These are phyloP conservation scores for Psophia crepitans DNA, from an alignment of 2,113 vertebrate species.

Conservation along the genomic window DNA sequence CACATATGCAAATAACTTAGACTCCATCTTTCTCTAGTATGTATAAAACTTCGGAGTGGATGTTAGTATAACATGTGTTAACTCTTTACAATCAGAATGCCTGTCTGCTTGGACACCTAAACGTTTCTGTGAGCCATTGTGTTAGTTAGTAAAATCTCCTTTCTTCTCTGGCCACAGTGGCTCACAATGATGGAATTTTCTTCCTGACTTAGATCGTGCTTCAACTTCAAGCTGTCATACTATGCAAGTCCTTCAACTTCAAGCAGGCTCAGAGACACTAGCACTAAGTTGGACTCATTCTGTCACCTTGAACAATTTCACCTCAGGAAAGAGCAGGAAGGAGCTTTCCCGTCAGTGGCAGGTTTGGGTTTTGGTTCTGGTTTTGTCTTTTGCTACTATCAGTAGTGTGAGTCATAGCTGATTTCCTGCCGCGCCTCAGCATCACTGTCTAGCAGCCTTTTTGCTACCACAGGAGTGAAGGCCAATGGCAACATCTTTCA, in stretches of 20 bases:
- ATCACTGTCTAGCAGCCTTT: background rate
- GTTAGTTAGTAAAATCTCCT: background rate
- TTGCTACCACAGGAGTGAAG: background rate
- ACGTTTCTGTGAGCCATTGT: background rate
- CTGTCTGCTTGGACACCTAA: background rate
- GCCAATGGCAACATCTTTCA: background rate
- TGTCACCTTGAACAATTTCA: background rate
- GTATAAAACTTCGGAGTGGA: background rate
- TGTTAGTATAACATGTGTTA: background rate
- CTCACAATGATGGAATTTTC: background rate
- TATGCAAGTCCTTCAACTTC: background rate
- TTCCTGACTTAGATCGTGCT: background rate
- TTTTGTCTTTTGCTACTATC: background rate
- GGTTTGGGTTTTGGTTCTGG: background rate
- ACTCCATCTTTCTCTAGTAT: background rate
- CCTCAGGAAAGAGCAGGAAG: background rate
- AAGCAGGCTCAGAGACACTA: background rate
- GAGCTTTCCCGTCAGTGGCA: background rate
- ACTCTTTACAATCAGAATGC: background rate
- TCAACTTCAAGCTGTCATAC: no score
- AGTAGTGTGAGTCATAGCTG: background rate
- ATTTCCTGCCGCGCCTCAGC: background rate
- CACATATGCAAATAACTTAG: background rate
- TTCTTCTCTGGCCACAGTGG: background rate
- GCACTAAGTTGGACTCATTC: background rate